Evolutionary conservation across 2,888 invertebrate genomes (phyloP), one percentile per base, ranked within the genome.

Genomic region (Tachina grossa): DNA sequence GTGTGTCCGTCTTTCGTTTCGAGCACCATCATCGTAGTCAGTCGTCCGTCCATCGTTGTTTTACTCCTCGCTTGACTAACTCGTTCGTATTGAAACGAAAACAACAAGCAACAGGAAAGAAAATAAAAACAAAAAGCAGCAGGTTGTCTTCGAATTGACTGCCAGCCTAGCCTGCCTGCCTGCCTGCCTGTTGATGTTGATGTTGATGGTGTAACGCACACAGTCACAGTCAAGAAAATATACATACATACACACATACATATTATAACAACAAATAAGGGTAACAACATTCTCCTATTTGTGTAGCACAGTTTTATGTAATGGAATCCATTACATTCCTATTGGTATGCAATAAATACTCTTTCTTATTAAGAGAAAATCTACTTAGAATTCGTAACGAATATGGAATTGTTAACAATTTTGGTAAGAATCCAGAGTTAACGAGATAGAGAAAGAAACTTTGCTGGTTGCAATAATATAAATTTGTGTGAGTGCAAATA

Each of bases 161-260:
- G 31, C 31, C 31, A 31, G 6, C 31, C 31, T 31, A 6, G 31
- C 31, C 31, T 31, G 31, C 31, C 31, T 31, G 31, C 31, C 6
- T 6, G 6, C 31, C 31, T 72, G 85, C 83, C 82, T 85, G 78
- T 85, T 85, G 85, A 83, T 85, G 84, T 51, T 57, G n/a, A n/a
- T n/a, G n/a, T n/a, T n/a, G n/a, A n/a, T n/a, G n/a, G 47, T 57
- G 41, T 51, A 16, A 39, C 57, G 19, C 59, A 53, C 53, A 49
- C 14, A 51, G 16, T 11, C 14, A 31, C 31, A 49, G n/a, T 11
- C 53, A 51, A 16, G 11, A 9, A 11, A 5, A n/a, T 22, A 11
- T 13, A 9, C 22, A 13, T 22, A 11, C n/a, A 55, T n/a, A 55
- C 22, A 2, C 1, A 2, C 2, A 39, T 68, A 2, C 1, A 2